phyloP scores from a whole-genome alignment of 2,113 vertebrate species.

The Melanerpes formicivorus region DNA sequence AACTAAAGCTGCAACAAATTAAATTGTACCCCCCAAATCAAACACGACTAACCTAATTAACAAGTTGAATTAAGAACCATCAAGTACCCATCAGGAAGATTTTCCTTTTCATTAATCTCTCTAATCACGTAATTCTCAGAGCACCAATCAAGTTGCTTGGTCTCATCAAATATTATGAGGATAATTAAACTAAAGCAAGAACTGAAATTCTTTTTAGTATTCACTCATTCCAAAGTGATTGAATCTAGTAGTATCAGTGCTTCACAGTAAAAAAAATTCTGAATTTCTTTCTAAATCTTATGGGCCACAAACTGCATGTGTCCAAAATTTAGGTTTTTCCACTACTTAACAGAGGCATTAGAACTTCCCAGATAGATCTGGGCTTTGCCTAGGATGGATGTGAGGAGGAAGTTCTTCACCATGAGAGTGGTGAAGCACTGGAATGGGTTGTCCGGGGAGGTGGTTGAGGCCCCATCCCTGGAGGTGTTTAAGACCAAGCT shows the following conservation, averaged over 20 bases:
- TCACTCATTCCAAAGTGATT: constrained; percentile 1
- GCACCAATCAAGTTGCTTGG: constrained; percentile 1
- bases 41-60: constrained; percentile 42
- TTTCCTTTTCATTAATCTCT: constrained; percentile 52
- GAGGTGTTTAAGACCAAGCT: no score
- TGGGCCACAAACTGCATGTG: not conserved
- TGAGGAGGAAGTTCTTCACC: no score
- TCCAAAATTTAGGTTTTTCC: not conserved
- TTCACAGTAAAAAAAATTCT: not conserved
- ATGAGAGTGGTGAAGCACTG: no score
- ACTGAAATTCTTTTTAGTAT: constrained; percentile 12
- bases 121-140: constrained; percentile 29
- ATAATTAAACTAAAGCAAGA: constrained; percentile 35
- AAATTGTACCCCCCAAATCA: constrained; percentile 15
- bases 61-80: constrained; percentile 46
- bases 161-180: constrained; percentile 37
- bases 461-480: no score
- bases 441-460: no score
- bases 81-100: constrained; percentile 23
- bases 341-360: not conserved
- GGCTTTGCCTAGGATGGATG: not conserved
- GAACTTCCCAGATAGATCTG: not conserved
- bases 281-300: not conserved
- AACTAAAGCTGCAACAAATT: not conserved
- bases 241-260: not conserved